Base-by-base conservation (phyloP, 2,797 vertebrate genomes). In the Acomys russatus region DNA sequence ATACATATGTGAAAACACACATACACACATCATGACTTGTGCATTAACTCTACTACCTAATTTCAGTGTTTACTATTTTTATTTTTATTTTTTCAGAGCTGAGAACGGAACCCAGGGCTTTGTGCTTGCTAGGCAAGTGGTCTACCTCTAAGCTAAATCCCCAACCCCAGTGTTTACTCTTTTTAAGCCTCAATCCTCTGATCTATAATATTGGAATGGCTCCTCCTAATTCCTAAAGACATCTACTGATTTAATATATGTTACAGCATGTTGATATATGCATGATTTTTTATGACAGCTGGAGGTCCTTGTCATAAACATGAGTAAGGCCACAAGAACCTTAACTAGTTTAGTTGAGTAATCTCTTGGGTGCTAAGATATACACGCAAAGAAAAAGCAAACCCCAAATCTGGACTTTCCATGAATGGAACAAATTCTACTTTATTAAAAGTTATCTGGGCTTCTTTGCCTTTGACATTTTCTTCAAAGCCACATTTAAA, bases 391-490 rank as follows among this genome's bases (percentile, higher is more conserved):
- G 7, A 23, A 64, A 54, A 6, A 49, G 1, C 2, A 76, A 64
- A 54, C 6, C 18, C 68, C 4, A 20, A 79, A 82, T 7, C 6
- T 25, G 83, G 8, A 33, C 44, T 78, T 74, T 82, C 70, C 3
- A 73, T 84, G 18, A 10, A 30, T 4, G 70, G 15, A 95, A 59
- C 25, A 85, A 88, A 70, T 90, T 10, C 87, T 71, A 80, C 12
- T 15, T 89, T 71, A 68, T 87, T 68, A 85, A 86, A 61, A 74
- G 9, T 88, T 96, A 92, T 79, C 35, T 17, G 1, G 35, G 28
- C 0, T 84, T 73, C 71, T 88, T 88, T 94, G 33, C 76, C 59
- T 90, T 89, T 54, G 35, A 92, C 9, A 12, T 92, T 94, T 87
- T 64, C 28, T 77, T 74, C 61, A 2, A 3, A 68, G 9, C 94